Percentiles rank a stretch among this genome's conserved stretches.
Conservation (phyloP, 2,797 vertebrate genomes). For the Urophycis tenuis region DNA sequence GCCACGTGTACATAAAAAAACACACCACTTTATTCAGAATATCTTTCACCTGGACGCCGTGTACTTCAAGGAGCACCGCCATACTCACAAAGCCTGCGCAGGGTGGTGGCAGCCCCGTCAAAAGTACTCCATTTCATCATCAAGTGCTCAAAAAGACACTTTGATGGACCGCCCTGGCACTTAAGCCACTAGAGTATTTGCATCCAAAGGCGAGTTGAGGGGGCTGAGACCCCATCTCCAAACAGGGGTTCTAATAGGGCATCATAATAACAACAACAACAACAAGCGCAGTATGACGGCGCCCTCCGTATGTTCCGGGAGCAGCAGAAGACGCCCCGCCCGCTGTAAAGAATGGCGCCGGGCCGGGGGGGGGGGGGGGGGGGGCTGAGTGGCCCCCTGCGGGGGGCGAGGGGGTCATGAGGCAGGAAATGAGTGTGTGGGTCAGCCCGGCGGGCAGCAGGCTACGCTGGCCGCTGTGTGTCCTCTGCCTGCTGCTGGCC, state of each 20-base stretch:
- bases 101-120: too few species aligned
- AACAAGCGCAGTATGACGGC: slow-evolving; percentile 16
- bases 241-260: not conserved
- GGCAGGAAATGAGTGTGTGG: slow-evolving; percentile 58
- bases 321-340: slow-evolving; percentile 41
- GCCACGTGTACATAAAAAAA: not conserved
- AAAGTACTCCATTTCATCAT: not conserved
- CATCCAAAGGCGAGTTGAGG: not conserved
- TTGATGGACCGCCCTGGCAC: not conserved
- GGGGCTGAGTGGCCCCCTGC: slow-evolving; percentile 23
- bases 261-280: not conserved
- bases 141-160: not conserved
- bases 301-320: slow-evolving; percentile 35
- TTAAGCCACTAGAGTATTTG: not conserved
- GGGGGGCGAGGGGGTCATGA: slow-evolving; percentile 28
- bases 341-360: slow-evolving; percentile 54
- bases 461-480: not conserved
- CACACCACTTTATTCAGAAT: not conserved
- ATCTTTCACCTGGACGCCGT: not conserved
- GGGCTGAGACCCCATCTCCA: not conserved
- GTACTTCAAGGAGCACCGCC: not conserved
- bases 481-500: slow-evolving; percentile 49
- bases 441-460: slow-evolving; percentile 48
- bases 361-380: slow-evolving; percentile 27
- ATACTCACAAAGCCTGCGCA: not conserved